Evolutionary conservation across 1,140 invertebrate genomes (phyloP), one percentile per base, ranked within the genome.

Genomic region (Ctenoplectra terminalis): DNA sequence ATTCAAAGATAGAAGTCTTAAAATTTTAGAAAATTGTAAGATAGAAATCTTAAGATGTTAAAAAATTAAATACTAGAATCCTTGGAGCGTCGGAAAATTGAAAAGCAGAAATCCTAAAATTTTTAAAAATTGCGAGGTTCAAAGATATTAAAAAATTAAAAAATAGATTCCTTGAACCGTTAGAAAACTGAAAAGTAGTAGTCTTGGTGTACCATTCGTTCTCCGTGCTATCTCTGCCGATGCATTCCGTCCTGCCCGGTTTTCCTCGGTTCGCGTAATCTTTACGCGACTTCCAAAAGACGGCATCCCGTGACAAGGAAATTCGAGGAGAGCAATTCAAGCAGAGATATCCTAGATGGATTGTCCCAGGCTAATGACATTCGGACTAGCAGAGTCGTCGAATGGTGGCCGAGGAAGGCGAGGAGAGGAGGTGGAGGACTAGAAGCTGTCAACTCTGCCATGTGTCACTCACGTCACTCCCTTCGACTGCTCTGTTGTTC

Each of bases 391-490:
- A 40, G 81, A 74, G 64, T 46, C 26, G 52, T 43, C 46, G 71
- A 58, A 26, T 52, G 29, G 40, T 29, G 29, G 46, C 15, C n/a
- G 34, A 26, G 46, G 29, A 34, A 13, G 15, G 26, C 11, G 67
- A 34, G 4, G 56, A 52, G 54, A 40, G 64, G 60, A 7, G 46
- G 52, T 34, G 50, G 78, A 26, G 74, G 81, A 73, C 63, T 74
- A 87, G 61, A 40, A 87, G 69, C 85, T 87, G 87, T 88, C 87
- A 82, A 87, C 85, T 77, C 81, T 87, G 75, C 81, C 85, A 87
- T 87, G 85, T 84, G 86, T 87, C 86, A 81, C 87, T 87, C 87
- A 83, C 75, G 76, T 87, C 79, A 67, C 76, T 86, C 77, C 83
- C 88, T 83, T 88, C 85, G 64, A 69, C 71, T 84, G 86, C 77